Conservation (phyloP, 2,113 vertebrate genomes). For the Hydropotes inermis region DNA sequence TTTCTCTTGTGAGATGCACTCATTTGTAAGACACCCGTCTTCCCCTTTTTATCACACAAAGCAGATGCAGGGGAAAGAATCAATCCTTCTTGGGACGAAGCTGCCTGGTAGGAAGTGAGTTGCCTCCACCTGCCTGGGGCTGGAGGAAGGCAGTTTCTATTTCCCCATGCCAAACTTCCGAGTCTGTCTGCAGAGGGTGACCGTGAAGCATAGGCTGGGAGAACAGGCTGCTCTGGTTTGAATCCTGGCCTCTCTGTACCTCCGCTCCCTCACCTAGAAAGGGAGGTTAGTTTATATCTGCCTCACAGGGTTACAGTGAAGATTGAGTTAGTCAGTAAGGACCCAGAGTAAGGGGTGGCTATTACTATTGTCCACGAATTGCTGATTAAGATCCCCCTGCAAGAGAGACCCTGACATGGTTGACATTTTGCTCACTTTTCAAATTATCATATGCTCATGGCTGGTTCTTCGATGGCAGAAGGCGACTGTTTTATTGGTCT, state of each 20-base stretch:
- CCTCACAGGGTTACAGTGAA: not conserved
- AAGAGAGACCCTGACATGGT: not conserved
- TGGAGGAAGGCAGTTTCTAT: not conserved
- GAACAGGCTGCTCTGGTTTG: not conserved
- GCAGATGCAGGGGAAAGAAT: not conserved
- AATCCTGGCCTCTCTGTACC: not conserved
- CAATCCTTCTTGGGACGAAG: not conserved
- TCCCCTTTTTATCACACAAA: not conserved
- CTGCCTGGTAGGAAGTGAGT: not conserved
- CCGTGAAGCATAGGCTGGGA: not conserved
- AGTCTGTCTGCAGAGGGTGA: rapidly evolving
- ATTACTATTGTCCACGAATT: not conserved
- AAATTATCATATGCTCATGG: not conserved
- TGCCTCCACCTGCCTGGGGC: not conserved
- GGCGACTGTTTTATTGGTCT: not conserved
- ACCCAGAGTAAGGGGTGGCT: too few species aligned
- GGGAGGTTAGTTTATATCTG: not conserved
- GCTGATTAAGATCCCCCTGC: not conserved
- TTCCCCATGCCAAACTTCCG: rapidly evolving
- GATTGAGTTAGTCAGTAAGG: not conserved
- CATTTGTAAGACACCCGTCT: not conserved
- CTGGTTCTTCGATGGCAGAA: not conserved
- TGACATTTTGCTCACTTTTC: not conserved
- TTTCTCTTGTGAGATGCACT: not conserved
- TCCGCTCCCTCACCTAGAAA: not conserved